Evolutionary conservation across 2,113 vertebrate genomes (phyloP).

Genomic region (Corvus hawaiiensis): DNA sequence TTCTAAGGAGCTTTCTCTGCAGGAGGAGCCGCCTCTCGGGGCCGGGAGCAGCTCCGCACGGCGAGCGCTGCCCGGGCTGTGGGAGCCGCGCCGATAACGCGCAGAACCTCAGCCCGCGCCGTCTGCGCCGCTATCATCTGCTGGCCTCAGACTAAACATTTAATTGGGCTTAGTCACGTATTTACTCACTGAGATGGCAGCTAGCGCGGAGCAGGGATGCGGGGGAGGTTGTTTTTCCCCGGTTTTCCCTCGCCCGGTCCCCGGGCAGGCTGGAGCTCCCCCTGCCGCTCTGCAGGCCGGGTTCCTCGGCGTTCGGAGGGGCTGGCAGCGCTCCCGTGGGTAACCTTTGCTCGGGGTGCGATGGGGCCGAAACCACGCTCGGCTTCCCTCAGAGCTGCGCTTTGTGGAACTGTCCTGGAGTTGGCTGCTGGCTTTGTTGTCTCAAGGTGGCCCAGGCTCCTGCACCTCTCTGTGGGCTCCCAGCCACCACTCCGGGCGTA

Average conservation of each 20-base stretch:
- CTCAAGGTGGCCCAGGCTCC: not conserved
- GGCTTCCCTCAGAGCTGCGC: not conserved
- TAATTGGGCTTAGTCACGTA: slow-evolving; percentile 48
- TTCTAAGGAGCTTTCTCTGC: not conserved
- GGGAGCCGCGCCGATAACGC: not conserved
- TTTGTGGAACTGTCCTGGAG: not conserved
- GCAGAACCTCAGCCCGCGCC: not conserved
- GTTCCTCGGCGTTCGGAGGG: not conserved
- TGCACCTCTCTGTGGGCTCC: fast-evolving
- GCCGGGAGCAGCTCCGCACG: not conserved
- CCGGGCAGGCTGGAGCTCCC: slow-evolving; percentile 68
- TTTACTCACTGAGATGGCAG: slow-evolving; percentile 55
- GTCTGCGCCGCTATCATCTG: slow-evolving; percentile 6
- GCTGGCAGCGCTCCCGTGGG: not conserved
- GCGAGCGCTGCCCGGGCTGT: not conserved
- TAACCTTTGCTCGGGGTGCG: not conserved
- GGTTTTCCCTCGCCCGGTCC: not conserved
- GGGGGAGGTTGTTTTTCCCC: not conserved
- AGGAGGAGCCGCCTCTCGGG: not conserved
- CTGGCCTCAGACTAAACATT: slow-evolving; percentile 52
- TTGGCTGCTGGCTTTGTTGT: fast-evolving
- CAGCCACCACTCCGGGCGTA: fast-evolving
- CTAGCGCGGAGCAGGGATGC: not conserved
- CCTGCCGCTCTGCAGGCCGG: slow-evolving; percentile 48
- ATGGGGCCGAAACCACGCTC: fast-evolving